Conservation (phyloP, 53 echinoderm and acorn worm genomes). For the Mesocentrotus franciscanus region DNA sequence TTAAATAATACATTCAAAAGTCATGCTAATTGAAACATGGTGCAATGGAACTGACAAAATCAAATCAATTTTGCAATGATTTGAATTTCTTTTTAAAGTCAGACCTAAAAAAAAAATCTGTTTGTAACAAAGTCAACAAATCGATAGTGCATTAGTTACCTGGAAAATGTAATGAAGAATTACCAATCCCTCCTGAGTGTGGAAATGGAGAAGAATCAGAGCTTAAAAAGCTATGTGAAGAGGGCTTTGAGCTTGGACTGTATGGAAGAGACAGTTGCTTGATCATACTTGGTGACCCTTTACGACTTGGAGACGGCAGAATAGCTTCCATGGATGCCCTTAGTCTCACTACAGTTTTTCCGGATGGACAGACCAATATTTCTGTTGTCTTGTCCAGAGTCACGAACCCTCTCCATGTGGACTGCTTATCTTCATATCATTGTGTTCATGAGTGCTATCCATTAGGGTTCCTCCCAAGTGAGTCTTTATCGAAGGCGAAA, state of each 20-base stretch:
- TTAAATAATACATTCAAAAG: background rate
- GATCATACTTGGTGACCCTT: conserved; percentile 14
- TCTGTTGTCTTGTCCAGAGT: conserved; percentile 48
- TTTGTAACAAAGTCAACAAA: too few relatives aligned
- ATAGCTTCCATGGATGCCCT: conserved; percentile 55
- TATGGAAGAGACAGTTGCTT: conserved; percentile 45
- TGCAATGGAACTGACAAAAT: too few relatives aligned
- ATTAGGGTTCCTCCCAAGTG: conserved; percentile 47
- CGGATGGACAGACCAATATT: conserved; percentile 70
- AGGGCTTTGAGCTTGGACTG: conserved; percentile 1
- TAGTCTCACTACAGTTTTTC: conserved; percentile 58
- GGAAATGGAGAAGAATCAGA: conserved; percentile 35
- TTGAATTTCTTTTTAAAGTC: too few relatives aligned
- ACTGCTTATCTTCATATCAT: background rate
- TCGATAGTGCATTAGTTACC: conserved; percentile 4
- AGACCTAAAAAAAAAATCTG: too few relatives aligned
- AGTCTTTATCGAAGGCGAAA: conserved; percentile 22
- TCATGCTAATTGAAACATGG: background rate
- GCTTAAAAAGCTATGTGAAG: background rate
- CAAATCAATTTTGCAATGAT: too few relatives aligned
- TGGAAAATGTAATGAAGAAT: conserved; percentile 51
- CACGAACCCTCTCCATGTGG: conserved; percentile 55
- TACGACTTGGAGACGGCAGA: background rate
- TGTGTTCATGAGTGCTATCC: conserved; percentile 1
- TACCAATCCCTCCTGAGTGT: conserved; percentile 10